Evolutionary conservation across 2,797 vertebrate genomes (phyloP).

Genomic region (Pelochelys cantorii): DNA sequence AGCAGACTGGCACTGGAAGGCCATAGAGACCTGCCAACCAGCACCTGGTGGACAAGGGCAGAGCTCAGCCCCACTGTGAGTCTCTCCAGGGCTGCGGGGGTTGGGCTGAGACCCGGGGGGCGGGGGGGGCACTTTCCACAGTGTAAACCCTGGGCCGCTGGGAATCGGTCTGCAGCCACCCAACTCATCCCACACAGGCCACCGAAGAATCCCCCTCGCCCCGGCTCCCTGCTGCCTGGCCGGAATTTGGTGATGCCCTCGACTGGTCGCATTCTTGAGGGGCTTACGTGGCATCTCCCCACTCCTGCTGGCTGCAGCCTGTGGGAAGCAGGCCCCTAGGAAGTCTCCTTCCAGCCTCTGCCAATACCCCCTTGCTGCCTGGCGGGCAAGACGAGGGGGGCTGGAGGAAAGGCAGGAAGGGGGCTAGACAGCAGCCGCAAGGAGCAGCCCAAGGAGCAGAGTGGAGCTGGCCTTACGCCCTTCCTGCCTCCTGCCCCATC

Average conservation of each 20-base stretch:
- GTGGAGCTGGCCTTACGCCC: too few species aligned
- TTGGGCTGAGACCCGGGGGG: not conserved
- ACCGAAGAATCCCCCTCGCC: not conserved
- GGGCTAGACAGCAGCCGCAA: not conserved
- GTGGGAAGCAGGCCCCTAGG: rapidly evolving
- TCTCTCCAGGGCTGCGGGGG: not conserved
- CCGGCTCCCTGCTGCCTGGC: too few species aligned
- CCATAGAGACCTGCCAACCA: not conserved
- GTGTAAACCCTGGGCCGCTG: not conserved
- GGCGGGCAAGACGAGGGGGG: too few species aligned
- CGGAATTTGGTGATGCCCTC: too few species aligned
- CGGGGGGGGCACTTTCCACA: not conserved
- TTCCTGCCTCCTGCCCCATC: not conserved
- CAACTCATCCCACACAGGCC: not conserved
- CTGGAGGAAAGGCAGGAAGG: too few species aligned
- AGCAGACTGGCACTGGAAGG: not conserved
- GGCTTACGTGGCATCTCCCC: not conserved
- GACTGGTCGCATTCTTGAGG: not conserved
- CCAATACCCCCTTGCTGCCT: not conserved
- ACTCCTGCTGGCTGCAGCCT: rapidly evolving
- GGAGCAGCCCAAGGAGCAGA: not conserved
- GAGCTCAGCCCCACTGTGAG: not conserved
- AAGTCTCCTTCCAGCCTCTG: not conserved
- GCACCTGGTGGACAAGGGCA: not conserved
- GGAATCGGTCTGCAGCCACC: not conserved